A percentile compares a stretch with the other conserved stretches of the same genome.
Evolutionary conservation across 1,140 invertebrate genomes (phyloP).

Genomic region (Halesus radiatus): DNA sequence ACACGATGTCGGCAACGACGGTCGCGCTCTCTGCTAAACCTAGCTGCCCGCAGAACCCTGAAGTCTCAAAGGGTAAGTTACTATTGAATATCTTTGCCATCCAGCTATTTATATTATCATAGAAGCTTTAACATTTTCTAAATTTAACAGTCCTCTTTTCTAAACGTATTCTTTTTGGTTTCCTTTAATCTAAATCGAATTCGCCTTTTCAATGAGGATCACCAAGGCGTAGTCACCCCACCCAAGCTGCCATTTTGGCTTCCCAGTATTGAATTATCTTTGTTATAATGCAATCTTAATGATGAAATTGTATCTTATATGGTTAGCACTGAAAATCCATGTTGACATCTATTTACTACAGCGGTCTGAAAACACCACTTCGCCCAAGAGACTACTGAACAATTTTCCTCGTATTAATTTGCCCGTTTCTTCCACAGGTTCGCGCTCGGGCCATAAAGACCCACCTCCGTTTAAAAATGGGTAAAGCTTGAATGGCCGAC

Average conservation of each 20-base stretch:
- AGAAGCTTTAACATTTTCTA: too few relatives aligned
- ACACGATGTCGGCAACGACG: not conserved
- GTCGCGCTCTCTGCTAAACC: not conserved
- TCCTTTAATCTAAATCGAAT: too few relatives aligned
- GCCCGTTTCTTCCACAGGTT: conserved; percentile 15
- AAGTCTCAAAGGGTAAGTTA: not conserved
- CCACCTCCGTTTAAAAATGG: not conserved
- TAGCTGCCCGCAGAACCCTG: not conserved
- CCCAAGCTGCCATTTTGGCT: not conserved
- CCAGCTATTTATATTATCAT: not conserved
- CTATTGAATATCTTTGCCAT: not conserved
- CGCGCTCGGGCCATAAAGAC: conserved; percentile 12
- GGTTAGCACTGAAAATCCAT: conserved; percentile 52
- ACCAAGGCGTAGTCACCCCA: too few relatives aligned
- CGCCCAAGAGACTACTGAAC: not conserved
- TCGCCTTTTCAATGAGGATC: too few relatives aligned
- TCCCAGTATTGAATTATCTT: not conserved
- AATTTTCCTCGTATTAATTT: not conserved
- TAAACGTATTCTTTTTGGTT: too few relatives aligned
- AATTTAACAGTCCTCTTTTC: too few relatives aligned
- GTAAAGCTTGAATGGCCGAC: conserved; percentile 33
- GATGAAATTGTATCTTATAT: conserved; percentile 46
- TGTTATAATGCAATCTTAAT: conserved; percentile 30
- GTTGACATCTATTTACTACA: conserved; percentile 52
- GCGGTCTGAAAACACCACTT: conserved; percentile 46